A percentile compares a stretch with the other conserved stretches of the same genome.
Evolutionary conservation across 2,113 vertebrate species (phyloP).

Genomic region (Myotis lucifugus): DNA sequence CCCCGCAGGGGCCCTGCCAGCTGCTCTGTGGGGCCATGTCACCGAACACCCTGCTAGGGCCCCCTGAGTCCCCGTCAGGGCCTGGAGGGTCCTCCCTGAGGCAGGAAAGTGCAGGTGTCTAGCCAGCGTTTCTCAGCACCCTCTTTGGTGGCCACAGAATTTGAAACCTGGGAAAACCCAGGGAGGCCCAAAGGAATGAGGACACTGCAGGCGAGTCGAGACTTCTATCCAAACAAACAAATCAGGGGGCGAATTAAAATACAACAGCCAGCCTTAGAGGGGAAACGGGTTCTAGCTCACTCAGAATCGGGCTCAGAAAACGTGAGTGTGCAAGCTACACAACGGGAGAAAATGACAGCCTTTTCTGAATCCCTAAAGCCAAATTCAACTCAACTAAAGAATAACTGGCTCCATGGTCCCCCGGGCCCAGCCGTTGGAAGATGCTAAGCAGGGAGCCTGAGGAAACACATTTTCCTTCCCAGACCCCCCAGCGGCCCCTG

Average conservation of each 20-base stretch:
- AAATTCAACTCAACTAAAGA: not conserved
- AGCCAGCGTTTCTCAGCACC: not conserved
- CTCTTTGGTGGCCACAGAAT: accelerated
- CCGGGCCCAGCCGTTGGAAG: not conserved
- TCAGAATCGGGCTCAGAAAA: not conserved
- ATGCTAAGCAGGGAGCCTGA: not conserved
- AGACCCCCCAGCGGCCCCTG: accelerated
- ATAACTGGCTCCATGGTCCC: accelerated
- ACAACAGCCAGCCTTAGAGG: not conserved
- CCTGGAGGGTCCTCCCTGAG: slow-evolving; percentile 44
- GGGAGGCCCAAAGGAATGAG: not conserved
- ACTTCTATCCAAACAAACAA: not conserved
- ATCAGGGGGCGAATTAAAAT: not conserved
- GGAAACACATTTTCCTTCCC: not conserved
- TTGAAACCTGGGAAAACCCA: slow-evolving; percentile 23
- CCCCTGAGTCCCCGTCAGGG: not conserved
- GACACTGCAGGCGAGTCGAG: not conserved
- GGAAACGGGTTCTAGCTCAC: not conserved
- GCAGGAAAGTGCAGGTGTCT: slow-evolving; percentile 20
- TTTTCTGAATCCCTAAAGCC: not conserved
- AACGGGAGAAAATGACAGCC: not conserved
- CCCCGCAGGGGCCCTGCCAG: not conserved
- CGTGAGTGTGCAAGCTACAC: not conserved
- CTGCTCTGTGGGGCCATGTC: not conserved
- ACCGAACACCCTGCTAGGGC: not conserved